Percentiles rank a stretch among this genome's conserved stretches.
phyloP scores from a whole-genome alignment of 2,113 vertebrate genomes.

The Odobenus rosmarus region DNA sequence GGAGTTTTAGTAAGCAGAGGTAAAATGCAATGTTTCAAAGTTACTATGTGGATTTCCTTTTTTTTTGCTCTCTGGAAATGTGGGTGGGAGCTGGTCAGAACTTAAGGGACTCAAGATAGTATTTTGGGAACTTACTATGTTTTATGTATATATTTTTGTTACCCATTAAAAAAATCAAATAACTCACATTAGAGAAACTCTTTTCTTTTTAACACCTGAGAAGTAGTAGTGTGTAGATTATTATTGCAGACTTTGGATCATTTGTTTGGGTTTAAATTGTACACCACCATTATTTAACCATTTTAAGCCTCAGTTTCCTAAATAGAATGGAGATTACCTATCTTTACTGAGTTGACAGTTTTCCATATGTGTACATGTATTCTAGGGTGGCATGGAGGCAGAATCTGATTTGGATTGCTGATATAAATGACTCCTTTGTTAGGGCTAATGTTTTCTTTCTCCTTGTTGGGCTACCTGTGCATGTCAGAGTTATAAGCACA shows the following conservation, averaged over 20 bases:
- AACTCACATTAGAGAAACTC: neutral
- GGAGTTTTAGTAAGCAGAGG: slow-evolving; percentile 55
- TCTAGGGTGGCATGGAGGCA: neutral
- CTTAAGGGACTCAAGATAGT: neutral
- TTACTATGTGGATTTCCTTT: slow-evolving; percentile 3
- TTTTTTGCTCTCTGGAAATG: slow-evolving; percentile 16
- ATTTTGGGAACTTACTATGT: neutral
- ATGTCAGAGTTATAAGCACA: neutral
- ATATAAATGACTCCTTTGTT: neutral
- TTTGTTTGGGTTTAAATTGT: neutral
- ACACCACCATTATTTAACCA: neutral
- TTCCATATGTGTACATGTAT: neutral
- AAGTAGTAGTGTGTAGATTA: neutral
- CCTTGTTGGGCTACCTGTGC: neutral
- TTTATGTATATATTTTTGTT: neutral
- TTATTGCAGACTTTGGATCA: neutral
- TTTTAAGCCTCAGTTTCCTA: neutral
- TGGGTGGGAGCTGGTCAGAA: neutral
- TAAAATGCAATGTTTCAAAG: slow-evolving; percentile 41
- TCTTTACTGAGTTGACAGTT: neutral
- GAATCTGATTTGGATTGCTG: neutral
- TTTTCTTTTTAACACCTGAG: neutral
- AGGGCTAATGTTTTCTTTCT: neutral
- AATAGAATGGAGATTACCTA: neutral
- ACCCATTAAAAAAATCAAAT: neutral